phyloP scores from a whole-genome alignment of 1,140 invertebrate genomes.

The Mamestra configurata region DNA sequence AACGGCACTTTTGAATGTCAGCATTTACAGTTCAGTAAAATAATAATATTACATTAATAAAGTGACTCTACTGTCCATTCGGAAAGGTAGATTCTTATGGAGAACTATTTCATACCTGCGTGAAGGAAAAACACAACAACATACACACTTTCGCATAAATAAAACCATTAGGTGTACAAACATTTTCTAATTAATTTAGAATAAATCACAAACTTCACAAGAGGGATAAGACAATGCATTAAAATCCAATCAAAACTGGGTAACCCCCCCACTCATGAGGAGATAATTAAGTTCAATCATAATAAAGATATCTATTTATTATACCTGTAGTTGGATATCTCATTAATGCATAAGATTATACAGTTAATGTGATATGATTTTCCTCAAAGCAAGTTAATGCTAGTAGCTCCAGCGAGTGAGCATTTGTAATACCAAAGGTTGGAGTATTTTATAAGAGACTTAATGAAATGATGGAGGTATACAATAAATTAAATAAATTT shows the following conservation, averaged over 20 bases:
- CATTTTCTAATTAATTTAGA: background rate
- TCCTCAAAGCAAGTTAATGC: background rate
- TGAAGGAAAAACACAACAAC: no score
- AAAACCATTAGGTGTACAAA: background rate
- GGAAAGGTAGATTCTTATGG: no score
- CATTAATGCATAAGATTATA: background rate
- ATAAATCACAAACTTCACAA: no score
- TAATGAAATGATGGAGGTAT: no score
- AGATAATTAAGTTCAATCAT: background rate
- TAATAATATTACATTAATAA: no score
- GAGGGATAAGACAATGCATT: background rate
- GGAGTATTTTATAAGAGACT: no score
- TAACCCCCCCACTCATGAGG: background rate
- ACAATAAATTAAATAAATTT: no score
- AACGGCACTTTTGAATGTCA: no score
- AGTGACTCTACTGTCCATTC: no score
- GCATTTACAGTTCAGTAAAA: no score
- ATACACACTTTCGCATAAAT: no score
- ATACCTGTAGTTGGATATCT: background rate
- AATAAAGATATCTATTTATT: background rate
- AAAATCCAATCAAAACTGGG: slow-evolving; percentile 1
- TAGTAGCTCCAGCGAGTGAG: background rate
- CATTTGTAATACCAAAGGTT: no score
- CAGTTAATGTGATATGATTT: background rate
- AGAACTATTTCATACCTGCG: background rate